Conservation (phyloP, 2,113 vertebrate species). For the Dendropsophus ebraccatus region DNA sequence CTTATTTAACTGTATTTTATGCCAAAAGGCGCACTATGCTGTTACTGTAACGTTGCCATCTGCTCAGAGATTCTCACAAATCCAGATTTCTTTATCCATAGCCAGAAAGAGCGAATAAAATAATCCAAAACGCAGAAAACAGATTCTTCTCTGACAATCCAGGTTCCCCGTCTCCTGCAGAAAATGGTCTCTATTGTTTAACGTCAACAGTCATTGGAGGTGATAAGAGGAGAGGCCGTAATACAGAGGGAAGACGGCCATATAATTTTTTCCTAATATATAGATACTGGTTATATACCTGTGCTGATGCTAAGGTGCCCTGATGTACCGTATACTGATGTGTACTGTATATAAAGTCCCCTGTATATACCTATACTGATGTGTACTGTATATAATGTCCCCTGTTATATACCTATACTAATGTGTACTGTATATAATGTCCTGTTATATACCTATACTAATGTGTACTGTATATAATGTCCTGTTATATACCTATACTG, state of each 20-base stretch:
- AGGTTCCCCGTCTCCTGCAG: not conserved
- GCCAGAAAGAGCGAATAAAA: slow-evolving; percentile 47
- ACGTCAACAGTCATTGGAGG: not conserved
- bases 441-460: not conserved
- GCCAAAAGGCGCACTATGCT: slow-evolving; percentile 57
- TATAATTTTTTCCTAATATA: not conserved
- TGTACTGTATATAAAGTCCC: not conserved
- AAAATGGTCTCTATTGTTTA: slow-evolving; percentile 9
- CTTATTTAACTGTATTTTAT: slow-evolving; percentile 54
- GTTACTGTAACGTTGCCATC: slow-evolving; percentile 55
- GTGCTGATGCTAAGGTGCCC: not conserved
- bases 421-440: not conserved
- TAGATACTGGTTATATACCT: not conserved
- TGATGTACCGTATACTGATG: not conserved
- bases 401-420: not conserved
- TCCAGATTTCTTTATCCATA: slow-evolving; percentile 50
- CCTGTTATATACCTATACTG: not conserved
- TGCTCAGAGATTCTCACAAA: slow-evolving; percentile 55
- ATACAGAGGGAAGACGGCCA: not conserved
- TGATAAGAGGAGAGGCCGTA: not conserved
- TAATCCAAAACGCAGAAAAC: slow-evolving; percentile 41
- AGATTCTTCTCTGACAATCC: slow-evolving; percentile 47
- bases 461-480: not conserved
- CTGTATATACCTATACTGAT: not conserved
- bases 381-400: not conserved